A percentile compares a stretch with the other conserved stretches of the same genome.
Conservation (phyloP, 2,113 vertebrate genomes). For the Colinus virginianus region DNA sequence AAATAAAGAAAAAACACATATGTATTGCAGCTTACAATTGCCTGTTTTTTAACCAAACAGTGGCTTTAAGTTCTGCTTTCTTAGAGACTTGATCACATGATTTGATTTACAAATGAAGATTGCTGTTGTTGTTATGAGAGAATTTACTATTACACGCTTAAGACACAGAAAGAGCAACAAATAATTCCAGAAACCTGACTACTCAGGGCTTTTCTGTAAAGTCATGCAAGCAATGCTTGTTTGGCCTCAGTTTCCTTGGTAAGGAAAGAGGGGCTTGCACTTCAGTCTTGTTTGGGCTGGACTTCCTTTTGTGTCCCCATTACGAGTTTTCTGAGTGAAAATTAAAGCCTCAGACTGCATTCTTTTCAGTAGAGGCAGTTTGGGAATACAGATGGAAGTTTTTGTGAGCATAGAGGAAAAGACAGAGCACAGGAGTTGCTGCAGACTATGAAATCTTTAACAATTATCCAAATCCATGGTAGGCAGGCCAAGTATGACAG, state of each 20-base stretch:
- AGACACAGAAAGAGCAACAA: neutral
- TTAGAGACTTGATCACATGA: neutral
- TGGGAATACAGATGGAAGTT: neutral
- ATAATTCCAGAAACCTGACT: neutral
- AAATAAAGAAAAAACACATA: neutral
- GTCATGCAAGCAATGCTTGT: accelerated
- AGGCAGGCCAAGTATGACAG: neutral
- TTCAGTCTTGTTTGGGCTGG: neutral
- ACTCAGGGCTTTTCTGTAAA: neutral
- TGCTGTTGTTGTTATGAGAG: accelerated
- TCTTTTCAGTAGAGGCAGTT: neutral
- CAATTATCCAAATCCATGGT: neutral
- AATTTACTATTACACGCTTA: neutral
- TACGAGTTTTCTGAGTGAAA: neutral
- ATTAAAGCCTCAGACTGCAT: neutral
- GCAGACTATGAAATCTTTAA: neutral
- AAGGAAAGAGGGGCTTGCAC: neutral
- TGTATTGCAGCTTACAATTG: neutral
- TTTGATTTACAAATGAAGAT: neutral
- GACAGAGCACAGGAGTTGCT: neutral
- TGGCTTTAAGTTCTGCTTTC: neutral
- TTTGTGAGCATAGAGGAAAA: neutral
- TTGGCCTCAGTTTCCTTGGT: neutral
- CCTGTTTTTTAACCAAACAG: neutral
- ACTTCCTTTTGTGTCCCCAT: neutral